Percentiles rank a stretch among this genome's conserved stretches.
These are phyloP conservation scores for Protobothrops mucrosquamatus DNA, from an alignment of 2,113 vertebrate species.

Conservation along the genomic window DNA sequence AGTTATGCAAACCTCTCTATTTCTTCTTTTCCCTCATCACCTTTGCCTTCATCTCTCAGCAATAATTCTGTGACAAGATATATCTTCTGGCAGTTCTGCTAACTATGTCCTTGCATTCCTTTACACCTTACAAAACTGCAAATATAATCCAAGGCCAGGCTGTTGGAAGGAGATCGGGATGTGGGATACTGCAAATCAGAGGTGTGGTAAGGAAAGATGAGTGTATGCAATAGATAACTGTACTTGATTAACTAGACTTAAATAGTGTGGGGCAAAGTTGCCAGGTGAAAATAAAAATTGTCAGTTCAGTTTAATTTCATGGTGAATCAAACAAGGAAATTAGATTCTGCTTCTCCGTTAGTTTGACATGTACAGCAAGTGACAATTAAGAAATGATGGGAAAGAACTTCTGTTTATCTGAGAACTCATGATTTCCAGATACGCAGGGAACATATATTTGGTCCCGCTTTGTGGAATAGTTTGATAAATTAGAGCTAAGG, in stretches of 20 bases:
- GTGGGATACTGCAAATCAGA: constrained; percentile 68
- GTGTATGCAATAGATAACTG: constrained; percentile 71
- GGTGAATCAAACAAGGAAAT: constrained; percentile 84
- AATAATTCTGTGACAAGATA: constrained; percentile 55
- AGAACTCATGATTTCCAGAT: constrained; percentile 63
- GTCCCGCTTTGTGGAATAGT: constrained; percentile 45
- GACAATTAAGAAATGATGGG: constrained; percentile 74
- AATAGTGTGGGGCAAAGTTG: constrained; percentile 73
- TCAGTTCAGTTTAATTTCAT: constrained; percentile 82
- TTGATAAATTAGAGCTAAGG: constrained; percentile 7
- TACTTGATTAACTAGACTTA: constrained; percentile 79
- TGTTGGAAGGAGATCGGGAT: constrained; percentile 59
- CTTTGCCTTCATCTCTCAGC: constrained; percentile 39
- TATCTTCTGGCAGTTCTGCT: constrained; percentile 52
- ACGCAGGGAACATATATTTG: constrained; percentile 66
- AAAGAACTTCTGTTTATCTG: constrained; percentile 69
- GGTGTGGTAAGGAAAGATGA: constrained; percentile 63
- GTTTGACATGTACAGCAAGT: constrained; percentile 73
- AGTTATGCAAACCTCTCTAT: background rate
- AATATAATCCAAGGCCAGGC: constrained; percentile 64
- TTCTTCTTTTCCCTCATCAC: background rate
- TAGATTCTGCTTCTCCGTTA: constrained; percentile 78
- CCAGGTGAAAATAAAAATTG: constrained; percentile 83
- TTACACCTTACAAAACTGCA: constrained; percentile 72
- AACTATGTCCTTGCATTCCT: constrained; percentile 62